phyloP scores from a whole-genome alignment of 92 coral and sea anemone genomes.

The Palythoa caribaeorum region DNA sequence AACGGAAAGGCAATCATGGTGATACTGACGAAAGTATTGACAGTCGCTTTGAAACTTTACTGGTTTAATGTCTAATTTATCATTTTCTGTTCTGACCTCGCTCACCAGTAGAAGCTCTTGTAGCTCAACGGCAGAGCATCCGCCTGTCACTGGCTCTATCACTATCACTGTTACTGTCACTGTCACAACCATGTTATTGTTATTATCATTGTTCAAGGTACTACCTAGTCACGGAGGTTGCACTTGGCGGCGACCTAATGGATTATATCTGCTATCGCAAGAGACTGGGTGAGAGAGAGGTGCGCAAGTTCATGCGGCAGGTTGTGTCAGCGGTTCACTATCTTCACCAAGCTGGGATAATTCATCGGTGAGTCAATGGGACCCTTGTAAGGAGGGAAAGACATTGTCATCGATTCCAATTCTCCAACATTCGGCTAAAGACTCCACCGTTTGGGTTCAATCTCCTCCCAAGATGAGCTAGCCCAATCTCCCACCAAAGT shows the following conservation, averaged over 20 bases:
- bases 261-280: conserved; percentile 97
- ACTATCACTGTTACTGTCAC: too few relatives aligned
- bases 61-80: too few relatives aligned
- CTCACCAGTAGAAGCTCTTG: too few relatives aligned
- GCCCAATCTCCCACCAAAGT: too few relatives aligned
- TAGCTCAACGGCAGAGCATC: too few relatives aligned
- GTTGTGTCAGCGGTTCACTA: conserved; percentile 94
- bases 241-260: conserved; percentile 97
- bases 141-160: too few relatives aligned
- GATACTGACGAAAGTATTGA: background rate
- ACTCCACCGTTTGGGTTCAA: too few relatives aligned
- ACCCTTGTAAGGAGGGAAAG: background rate
- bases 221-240: conserved; percentile 92
- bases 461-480: too few relatives aligned
- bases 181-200: background rate
- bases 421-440: background rate
- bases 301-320: conserved; percentile 93
- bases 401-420: background rate
- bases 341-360: conserved; percentile 93
- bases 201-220: conserved; percentile 53
- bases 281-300: conserved; percentile 94
- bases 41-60: too few relatives aligned
- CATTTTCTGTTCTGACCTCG: too few relatives aligned
- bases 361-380: conserved; percentile 78
- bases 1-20: background rate